Evolutionary conservation across 2,888 invertebrate genomes (phyloP).

Genomic region (Lochmaea crataegi): DNA sequence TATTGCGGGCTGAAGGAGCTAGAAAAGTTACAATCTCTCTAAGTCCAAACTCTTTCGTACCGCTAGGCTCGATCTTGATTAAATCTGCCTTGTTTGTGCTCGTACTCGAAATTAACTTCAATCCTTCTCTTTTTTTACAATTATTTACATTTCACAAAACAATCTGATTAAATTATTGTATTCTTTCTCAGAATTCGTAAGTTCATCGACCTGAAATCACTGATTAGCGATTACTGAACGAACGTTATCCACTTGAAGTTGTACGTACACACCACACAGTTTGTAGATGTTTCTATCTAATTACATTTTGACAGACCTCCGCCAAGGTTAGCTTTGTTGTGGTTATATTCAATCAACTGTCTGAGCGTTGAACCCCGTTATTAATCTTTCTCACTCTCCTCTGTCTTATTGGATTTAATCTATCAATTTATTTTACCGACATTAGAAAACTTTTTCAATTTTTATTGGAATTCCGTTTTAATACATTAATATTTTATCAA

Average conservation of each 20-base stretch:
- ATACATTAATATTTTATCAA: too few relatives aligned
- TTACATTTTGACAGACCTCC: not conserved
- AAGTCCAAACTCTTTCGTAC: too few relatives aligned
- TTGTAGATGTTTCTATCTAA: not conserved
- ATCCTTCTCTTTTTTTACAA: too few relatives aligned
- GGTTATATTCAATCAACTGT: slow-evolving; percentile 1
- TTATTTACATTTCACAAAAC: not conserved
- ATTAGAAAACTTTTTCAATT: not conserved
- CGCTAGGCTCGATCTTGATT: too few relatives aligned
- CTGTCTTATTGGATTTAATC: not conserved
- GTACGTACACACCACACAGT: not conserved
- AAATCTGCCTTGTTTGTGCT: too few relatives aligned
- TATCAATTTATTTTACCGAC: not conserved
- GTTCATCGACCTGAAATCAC: not conserved
- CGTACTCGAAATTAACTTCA: too few relatives aligned
- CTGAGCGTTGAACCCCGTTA: not conserved
- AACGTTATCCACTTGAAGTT: not conserved
- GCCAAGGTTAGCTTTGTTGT: not conserved
- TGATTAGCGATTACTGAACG: not conserved
- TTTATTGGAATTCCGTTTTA: not conserved
- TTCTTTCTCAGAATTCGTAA: not conserved
- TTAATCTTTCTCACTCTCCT: not conserved
- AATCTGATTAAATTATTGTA: not conserved
- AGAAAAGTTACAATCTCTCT: too few relatives aligned
- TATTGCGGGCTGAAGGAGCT: too few relatives aligned